Base-by-base conservation (phyloP, 2,888 invertebrate species). In the Archaeoteleia sp. region DNA sequence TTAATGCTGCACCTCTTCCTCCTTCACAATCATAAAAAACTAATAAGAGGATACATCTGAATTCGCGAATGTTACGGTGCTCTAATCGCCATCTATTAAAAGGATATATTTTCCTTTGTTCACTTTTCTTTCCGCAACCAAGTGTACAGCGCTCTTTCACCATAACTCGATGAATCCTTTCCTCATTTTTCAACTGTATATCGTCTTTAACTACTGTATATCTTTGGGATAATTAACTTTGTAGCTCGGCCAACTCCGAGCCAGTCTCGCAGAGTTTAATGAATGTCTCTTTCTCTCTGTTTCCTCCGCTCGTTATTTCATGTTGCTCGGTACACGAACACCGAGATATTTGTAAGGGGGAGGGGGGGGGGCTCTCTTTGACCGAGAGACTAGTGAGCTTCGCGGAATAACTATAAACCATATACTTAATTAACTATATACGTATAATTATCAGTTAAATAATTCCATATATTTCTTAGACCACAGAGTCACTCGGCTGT, bases 171-270 rank as follows among this genome's bases (percentile, higher is more conserved):
- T 62, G 54, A 62, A 62, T 62, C 62, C 54, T 42, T 62, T 40
- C 42, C 40, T 53, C 54, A 62, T 54, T 62, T 62, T 53, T 54
- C 45, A 23, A 20, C 46, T 4, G 62, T 45, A 48, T 62, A 54
- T 60, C 51, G 49, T 60, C 60, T 51, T 51, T 51, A 60, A 60
- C 60, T 49, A 60, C 60, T 51, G 58, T 49, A 58, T 49, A 58
- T 58, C 58, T 57, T 57, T 57, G 39, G 53, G 51, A 61, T 61
- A 61, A 61, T 61, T 61, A 61, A 61, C 61, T 61, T 61, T 53
- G 61, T 53, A 61, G 51, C 61, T 61, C 61, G 51, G 43, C 60
- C 49, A 60, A 60, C 51, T 60, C 60, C 58, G 32, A 49, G 42
- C n/a, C n/a, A 8, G 25, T 15, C 27, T 17, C 42, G 17, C 27